Evolutionary conservation across 2,888 invertebrate species (phyloP).

Genomic region (Cheilosia impressa): DNA sequence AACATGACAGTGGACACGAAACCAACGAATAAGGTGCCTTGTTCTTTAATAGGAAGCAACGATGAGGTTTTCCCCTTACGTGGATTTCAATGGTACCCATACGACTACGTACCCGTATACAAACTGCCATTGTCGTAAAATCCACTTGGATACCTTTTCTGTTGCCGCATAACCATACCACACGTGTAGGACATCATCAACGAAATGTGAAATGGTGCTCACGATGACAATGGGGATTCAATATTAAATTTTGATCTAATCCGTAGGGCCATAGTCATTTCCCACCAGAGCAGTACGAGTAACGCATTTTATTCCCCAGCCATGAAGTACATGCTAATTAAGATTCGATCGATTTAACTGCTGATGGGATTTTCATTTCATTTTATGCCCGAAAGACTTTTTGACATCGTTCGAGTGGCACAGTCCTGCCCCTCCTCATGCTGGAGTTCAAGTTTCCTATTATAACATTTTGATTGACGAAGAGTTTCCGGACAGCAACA

Average conservation of each 20-base stretch:
- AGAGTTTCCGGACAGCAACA: slow-evolving; percentile 34
- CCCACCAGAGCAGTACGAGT: neutral
- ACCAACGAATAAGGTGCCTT: slow-evolving; percentile 21
- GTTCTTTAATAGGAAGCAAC: slow-evolving; percentile 38
- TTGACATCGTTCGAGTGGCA: slow-evolving; percentile 25
- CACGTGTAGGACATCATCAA: slow-evolving; percentile 58
- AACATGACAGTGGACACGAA: slow-evolving; percentile 28
- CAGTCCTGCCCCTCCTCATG: slow-evolving; percentile 23
- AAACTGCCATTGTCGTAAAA: slow-evolving; percentile 64
- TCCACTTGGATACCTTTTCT: slow-evolving; percentile 65
- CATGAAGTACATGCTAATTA: slow-evolving; percentile 66
- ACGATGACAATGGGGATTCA: slow-evolving; percentile 58
- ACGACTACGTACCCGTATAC: neutral
- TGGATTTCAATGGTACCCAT: slow-evolving; percentile 30
- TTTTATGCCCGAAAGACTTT: slow-evolving; percentile 59
- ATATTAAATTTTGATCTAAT: slow-evolving; percentile 73
- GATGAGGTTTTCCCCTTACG: slow-evolving; percentile 29
- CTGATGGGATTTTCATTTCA: slow-evolving; percentile 70
- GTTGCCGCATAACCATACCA: slow-evolving; percentile 38
- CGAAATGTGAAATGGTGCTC: slow-evolving; percentile 63
- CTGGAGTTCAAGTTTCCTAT: slow-evolving; percentile 24
- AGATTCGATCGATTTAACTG: slow-evolving; percentile 70
- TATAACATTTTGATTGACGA: slow-evolving; percentile 43
- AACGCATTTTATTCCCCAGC: slow-evolving; percentile 36
- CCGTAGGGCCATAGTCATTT: slow-evolving; percentile 44